These are phyloP conservation scores for Cyclopterus lumpus DNA, from an alignment of 2,797 vertebrate genomes.

Conservation along the genomic window DNA sequence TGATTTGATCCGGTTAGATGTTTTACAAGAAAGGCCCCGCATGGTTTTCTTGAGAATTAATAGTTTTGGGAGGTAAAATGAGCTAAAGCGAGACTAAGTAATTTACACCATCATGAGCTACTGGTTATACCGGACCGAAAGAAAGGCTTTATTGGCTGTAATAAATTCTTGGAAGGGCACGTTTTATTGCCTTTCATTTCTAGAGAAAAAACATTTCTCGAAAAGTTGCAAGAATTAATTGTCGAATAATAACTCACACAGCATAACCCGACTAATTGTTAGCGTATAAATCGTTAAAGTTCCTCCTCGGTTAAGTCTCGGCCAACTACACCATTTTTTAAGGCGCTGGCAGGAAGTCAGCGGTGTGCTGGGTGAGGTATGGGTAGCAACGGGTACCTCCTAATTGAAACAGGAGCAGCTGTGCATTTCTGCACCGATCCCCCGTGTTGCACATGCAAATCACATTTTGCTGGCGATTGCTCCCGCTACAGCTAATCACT, in stretches of 20 bases:
- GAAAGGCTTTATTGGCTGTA: neutral
- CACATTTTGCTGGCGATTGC: slow-evolving; percentile 61
- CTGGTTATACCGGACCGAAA: neutral
- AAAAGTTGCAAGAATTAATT: neutral
- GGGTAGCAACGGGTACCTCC: slow-evolving; percentile 44
- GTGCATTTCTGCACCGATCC: slow-evolving; percentile 16
- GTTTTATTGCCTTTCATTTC: neutral
- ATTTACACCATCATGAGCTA: neutral
- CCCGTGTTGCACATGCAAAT: slow-evolving; percentile 58
- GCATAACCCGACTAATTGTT: neutral
- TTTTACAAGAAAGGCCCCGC: neutral
- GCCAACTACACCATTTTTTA: slow-evolving; percentile 21
- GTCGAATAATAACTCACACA: neutral
- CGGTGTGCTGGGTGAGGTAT: slow-evolving; percentile 33
- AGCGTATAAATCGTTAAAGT: slow-evolving; percentile 26
- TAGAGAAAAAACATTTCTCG: neutral
- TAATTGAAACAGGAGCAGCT: slow-evolving; percentile 71
- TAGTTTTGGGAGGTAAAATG: neutral
- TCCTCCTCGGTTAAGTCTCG: slow-evolving; percentile 19
- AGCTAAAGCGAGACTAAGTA: neutral
- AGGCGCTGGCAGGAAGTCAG: slow-evolving; percentile 31
- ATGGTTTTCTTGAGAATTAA: neutral
- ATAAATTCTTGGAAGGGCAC: neutral
- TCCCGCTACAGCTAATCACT: slow-evolving; percentile 64
- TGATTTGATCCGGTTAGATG: neutral